Conservation (phyloP, 2,888 invertebrate genomes). For the Apomyelois bistriatella region DNA sequence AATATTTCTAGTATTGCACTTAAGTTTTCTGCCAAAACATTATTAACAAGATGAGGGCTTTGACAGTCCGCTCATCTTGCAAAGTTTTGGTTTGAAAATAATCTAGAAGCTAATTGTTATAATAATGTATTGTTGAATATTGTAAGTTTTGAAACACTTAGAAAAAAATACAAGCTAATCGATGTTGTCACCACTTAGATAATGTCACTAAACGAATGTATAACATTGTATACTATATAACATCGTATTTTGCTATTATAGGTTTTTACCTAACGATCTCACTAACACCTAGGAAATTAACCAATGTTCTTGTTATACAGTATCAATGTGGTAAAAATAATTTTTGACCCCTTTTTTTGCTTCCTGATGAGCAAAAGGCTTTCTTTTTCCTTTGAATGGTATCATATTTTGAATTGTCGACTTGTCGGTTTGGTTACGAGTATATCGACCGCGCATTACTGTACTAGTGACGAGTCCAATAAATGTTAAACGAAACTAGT, state of each 20-base stretch:
- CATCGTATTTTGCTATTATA: conserved; percentile 18
- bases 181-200: conserved; percentile 27
- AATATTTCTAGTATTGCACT: neutral
- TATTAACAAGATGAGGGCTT: neutral
- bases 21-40: neutral
- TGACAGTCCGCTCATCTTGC: neutral
- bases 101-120: neutral
- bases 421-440: too few relatives aligned
- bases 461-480: too few relatives aligned
- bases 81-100: neutral
- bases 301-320: conserved; percentile 14
- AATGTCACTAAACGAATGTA: conserved; percentile 13
- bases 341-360: too few relatives aligned
- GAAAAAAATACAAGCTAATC: conserved; percentile 23
- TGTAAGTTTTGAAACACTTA: neutral
- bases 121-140: neutral
- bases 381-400: too few relatives aligned
- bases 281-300: conserved; percentile 21
- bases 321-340: too few relatives aligned
- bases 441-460: too few relatives aligned
- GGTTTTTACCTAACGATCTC: conserved; percentile 13
- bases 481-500: too few relatives aligned
- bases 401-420: too few relatives aligned
- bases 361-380: too few relatives aligned
- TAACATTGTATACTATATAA: conserved; percentile 26